Percentiles rank a stretch among this genome's conserved stretches.
phyloP scores from a whole-genome alignment of 2,113 vertebrate species.

The Illadopsis cleaveri region DNA sequence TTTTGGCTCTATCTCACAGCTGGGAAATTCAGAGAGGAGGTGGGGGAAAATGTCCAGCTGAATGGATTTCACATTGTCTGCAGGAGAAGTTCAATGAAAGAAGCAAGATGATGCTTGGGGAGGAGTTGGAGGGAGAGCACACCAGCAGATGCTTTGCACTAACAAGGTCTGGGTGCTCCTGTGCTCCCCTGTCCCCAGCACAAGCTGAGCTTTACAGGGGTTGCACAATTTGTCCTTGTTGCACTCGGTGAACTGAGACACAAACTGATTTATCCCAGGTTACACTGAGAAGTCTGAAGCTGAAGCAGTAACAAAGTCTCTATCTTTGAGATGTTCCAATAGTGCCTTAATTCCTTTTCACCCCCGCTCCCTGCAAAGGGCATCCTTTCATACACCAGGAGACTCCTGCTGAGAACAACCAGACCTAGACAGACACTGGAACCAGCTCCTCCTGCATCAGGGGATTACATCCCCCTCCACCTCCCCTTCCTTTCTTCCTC shows the following conservation, averaged over 20 bases:
- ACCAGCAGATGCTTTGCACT: not conserved
- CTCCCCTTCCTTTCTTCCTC: conserved; percentile 5
- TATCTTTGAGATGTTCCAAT: not conserved
- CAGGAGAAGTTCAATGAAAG: conserved; percentile 19
- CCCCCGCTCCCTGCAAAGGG: not conserved
- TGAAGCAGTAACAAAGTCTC: not conserved
- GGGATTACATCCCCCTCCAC: not conserved
- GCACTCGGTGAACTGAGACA: not conserved
- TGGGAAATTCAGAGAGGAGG: conserved; percentile 21
- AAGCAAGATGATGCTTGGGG: not conserved
- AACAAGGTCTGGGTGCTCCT: not conserved
- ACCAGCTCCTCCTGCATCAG: not conserved
- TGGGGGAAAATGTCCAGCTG: not conserved
- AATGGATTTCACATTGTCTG: conserved; percentile 42
- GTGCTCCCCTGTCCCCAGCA: not conserved
- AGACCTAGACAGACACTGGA: conserved; percentile 11
- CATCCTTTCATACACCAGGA: not conserved
- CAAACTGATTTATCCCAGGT: not conserved
- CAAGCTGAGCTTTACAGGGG: not conserved
- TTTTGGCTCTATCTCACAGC: conserved; percentile 9
- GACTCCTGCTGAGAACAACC: conserved; percentile 24
- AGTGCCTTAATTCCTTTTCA: not conserved
- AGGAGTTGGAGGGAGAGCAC: not conserved
- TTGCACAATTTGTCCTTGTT: not conserved
- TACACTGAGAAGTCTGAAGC: not conserved